Percentiles rank a stretch among this genome's conserved stretches.
phyloP scores from a whole-genome alignment of 1,140 invertebrate species.

The Lanistes nyassanus region DNA sequence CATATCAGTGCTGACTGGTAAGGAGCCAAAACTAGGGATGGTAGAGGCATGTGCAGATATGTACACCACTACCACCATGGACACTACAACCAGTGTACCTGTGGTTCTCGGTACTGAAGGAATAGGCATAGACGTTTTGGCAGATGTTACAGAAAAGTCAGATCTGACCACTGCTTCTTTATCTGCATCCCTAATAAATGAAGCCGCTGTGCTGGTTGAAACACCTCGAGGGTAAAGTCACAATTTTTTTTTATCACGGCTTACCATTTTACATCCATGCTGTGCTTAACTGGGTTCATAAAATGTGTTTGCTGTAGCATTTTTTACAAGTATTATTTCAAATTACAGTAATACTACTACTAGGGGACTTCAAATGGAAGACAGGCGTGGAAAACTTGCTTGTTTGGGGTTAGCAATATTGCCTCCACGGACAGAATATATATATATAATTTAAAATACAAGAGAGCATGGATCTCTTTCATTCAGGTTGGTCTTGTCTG shows the following conservation, averaged over 20 bases:
- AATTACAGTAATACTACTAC: too few relatives aligned
- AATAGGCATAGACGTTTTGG: not conserved
- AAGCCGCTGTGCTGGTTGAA: constrained; percentile 24
- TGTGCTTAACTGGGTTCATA: not conserved
- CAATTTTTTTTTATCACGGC: too few relatives aligned
- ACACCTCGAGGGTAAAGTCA: constrained; percentile 27
- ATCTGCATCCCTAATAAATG: constrained; percentile 1
- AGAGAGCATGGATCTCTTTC: not conserved
- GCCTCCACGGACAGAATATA: too few relatives aligned
- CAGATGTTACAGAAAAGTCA: constrained; percentile 5
- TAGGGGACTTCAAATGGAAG: too few relatives aligned
- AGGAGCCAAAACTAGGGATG: not conserved
- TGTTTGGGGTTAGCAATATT: not conserved
- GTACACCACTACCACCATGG: not conserved
- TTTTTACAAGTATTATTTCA: not conserved
- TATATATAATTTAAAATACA: not conserved
- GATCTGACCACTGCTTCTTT: not conserved
- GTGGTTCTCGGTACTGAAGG: constrained; percentile 10
- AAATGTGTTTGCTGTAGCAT: not conserved
- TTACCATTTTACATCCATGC: not conserved
- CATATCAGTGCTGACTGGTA: not conserved
- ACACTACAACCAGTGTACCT: not conserved
- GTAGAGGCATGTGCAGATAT: not conserved
- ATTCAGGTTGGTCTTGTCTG: constrained; percentile 32
- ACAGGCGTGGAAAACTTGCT: not conserved